Evolutionary conservation across 2,113 vertebrate species (phyloP), one percentile per base, ranked within the genome.

Genomic region (Tenrec ecaudatus): DNA sequence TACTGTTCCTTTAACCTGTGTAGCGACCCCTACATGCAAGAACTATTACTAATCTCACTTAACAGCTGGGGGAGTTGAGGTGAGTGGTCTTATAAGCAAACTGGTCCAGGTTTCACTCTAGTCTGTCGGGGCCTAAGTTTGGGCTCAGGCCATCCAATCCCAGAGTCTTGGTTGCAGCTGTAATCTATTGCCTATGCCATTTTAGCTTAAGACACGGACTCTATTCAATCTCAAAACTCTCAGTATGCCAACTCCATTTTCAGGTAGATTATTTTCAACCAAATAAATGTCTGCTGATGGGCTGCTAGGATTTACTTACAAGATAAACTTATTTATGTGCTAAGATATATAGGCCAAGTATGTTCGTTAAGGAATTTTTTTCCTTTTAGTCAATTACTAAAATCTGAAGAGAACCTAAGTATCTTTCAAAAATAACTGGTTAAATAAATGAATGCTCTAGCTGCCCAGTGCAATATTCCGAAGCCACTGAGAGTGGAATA

Each of bases 151-250:
- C 36, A 62, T 88, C 16, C 62, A 77, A 79, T 75, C 86, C 20
- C 29, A 89, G 66, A 90, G n/a, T 69, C 38, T 89, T 33, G 19
- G 33, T 36, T 60, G 81, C 16, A 4, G 12, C 17, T 89, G 23
- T 27, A 43, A 86, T 83, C 66, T 82, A 53, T 53, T 53, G 47
- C 9, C 47, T 76, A 33, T 93, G 43, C 12, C 20, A 36, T 73
- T 84, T 89, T 31, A 84, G 43, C 73, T 86, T 68, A 86, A 82
- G 62, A 40, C 58, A 69, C 82, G 16, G 68, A 75, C 38, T 64
- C 66, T 78, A 57, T 33, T 53, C 68, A 14, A 27, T 33, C 43
- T 89, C 53, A 94, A 92, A 92, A 75, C 23, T 38, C 29, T 58
- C 31, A 31, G 1, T 71, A 57, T 71, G 33, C 16, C 77, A 75